phyloP scores from a whole-genome alignment of 1,140 invertebrate genomes.

The Sitodiplosis mosellana region DNA sequence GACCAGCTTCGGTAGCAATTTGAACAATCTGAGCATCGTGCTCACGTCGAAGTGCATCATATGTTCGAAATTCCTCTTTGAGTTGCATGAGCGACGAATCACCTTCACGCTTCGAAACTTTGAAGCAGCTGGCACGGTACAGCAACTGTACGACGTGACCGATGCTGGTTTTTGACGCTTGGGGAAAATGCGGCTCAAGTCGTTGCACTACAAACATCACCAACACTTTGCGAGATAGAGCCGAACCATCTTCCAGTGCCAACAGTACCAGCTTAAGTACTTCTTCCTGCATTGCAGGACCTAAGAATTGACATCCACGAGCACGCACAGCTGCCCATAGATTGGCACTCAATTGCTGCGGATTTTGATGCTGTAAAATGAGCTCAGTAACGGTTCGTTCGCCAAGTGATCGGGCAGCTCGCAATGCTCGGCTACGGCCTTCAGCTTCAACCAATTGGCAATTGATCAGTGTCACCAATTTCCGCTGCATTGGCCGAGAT shows the following conservation, averaged over 20 bases:
- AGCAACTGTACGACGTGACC: slow-evolving; percentile 96
- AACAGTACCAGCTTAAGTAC: slow-evolving; percentile 85
- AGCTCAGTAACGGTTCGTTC: slow-evolving; percentile 90
- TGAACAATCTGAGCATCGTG: slow-evolving; percentile 98
- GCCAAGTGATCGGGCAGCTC: slow-evolving; percentile 76
- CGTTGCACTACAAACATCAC: slow-evolving; percentile 98
- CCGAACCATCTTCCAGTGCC: slow-evolving; percentile 88
- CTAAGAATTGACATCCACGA: slow-evolving; percentile 94
- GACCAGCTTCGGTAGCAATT: slow-evolving; percentile 91
- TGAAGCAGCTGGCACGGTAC: slow-evolving; percentile 95
- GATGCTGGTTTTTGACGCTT: slow-evolving; percentile 96
- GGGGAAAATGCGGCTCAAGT: slow-evolving; percentile 86
- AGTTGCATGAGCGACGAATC: slow-evolving; percentile 97
- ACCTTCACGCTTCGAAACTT: slow-evolving; percentile 91
- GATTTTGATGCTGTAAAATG: slow-evolving; percentile 84
- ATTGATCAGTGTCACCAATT: slow-evolving; percentile 79
- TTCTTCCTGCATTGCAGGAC: slow-evolving; percentile 98
- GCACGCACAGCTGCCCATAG: slow-evolving; percentile 94
- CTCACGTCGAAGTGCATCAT: slow-evolving; percentile 80
- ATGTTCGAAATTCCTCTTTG: slow-evolving; percentile 92
- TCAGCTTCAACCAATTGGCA: slow-evolving; percentile 85
- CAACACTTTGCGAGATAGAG: slow-evolving; percentile 90
- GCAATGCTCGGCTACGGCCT: slow-evolving; percentile 56
- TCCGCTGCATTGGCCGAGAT: slow-evolving; percentile 87
- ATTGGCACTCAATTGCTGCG: slow-evolving; percentile 78